Evolutionary conservation across 2,888 invertebrate genomes (phyloP), one percentile per base, ranked within the genome.

Genomic region (Apomyelois bistriatella): DNA sequence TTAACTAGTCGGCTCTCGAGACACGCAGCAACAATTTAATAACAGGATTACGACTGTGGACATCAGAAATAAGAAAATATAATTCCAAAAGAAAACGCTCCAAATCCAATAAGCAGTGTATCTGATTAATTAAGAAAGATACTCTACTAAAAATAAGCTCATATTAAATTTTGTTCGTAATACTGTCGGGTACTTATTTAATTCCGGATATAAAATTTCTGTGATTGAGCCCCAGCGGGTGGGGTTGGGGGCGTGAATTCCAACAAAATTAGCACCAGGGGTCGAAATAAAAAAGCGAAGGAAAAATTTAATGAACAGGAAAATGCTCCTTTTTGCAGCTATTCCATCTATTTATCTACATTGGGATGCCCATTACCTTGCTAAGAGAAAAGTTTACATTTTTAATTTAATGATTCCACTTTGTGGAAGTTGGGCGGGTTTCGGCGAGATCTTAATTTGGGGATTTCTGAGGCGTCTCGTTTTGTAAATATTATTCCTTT

Each of bases 231-330:
- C 85, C 84, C 85, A 82, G 81, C 89, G 85, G 88, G 87, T 73
- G 85, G 84, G 81, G 82, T 74, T 74, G 82, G 86, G 91, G 91
- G 91, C 90, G 91, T 89, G 91, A 91, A 91, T 91, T 91, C 90
- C 91, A 85, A 88, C 90, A 87, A 91, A 91, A 91, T 91, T 91
- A 91, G 91, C 91, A 90, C 90, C 87, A 88, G 90, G 91, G 89
- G 90, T 88, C 86, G 89, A 88, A 90, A 90, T 89, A 89, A 90
- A 90, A 90, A 89, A 87, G 85, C 86, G 86, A 88, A 88, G 83
- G 89, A 91, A 91, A 90, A 90, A 90, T 90, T 91, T 91, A 91
- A 91, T 91, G 91, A 91, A 91, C 90, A 91, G 91, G 91, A 91
- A 91, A 91, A 91, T 90, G 89, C 87, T 89, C 87, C 90, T 90